Evolutionary conservation across 1,140 invertebrate genomes (phyloP), one percentile per base, ranked within the genome.

Genomic region (Cephus cinctus): DNA sequence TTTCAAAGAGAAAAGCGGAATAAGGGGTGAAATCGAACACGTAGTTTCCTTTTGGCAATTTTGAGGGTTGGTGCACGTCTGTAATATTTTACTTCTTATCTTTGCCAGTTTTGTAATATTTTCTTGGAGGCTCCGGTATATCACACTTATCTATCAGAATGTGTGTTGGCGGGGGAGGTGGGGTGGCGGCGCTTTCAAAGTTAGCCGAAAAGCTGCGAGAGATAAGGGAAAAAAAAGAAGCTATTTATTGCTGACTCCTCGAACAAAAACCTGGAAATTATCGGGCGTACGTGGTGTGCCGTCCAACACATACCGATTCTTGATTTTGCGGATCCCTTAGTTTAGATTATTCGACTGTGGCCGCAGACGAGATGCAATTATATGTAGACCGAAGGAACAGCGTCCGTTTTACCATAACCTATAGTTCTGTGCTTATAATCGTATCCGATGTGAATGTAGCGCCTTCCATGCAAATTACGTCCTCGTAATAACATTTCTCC

Each of bases 21-120:
- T 36, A 36, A 8, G 14, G 4, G 8, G 34, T 36, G 8, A 12
- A 36, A 11, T 15, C 34, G 34, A 14, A n/a, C n/a, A n/a, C n/a
- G n/a, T n/a, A n/a, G n/a, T n/a, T n/a, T n/a, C n/a, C n/a, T n/a
- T n/a, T n/a, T n/a, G n/a, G n/a, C n/a, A n/a, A n/a, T n/a, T n/a
- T n/a, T n/a, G n/a, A n/a, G n/a, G n/a, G n/a, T n/a, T n/a, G n/a
- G n/a, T n/a, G n/a, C n/a, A n/a, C n/a, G n/a, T n/a, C n/a, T n/a
- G n/a, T 15, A 18, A 36, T 36, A 36, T 36, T 36, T 36, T 16
- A 36, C 15, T 36, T 14, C 19, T 36, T 36, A 36, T 36, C 34
- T n/a, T 8, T n/a, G 19, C 14, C 34, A 36, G 34, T 36, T 36
- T 36, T 36, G 34, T 18, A 36, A 36, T 36, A 36, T 36, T 36